Percentiles rank a stretch among this genome's conserved stretches.
phyloP scores from a whole-genome alignment of 2,113 vertebrate species.

The Atlantisia rogersi region DNA sequence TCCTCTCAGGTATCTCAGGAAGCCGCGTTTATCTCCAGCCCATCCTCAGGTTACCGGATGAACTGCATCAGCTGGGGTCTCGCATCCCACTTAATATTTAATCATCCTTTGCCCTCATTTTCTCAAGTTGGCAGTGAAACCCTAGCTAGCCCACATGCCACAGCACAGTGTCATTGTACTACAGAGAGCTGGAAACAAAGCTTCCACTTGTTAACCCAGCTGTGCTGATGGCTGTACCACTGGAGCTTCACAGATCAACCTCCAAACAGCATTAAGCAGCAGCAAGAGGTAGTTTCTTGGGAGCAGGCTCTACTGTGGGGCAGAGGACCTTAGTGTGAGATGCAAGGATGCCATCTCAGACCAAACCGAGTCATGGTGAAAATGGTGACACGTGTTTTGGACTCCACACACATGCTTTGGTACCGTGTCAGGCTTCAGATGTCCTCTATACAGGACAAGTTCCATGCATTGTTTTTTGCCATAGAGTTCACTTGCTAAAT shows the following conservation, averaged over 20 bases:
- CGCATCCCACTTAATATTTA: slow-evolving; percentile 47
- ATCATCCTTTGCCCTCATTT: slow-evolving; percentile 33
- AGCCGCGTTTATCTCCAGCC: background rate
- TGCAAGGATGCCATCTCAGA: background rate
- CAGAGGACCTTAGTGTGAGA: background rate
- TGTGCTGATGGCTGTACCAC: accelerated
- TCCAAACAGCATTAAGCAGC: background rate
- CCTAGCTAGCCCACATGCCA: background rate
- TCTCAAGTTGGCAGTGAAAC: background rate
- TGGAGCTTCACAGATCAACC: background rate
- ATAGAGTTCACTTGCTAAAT: background rate
- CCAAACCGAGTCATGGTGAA: background rate
- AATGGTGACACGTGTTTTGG: background rate
- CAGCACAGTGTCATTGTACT: background rate
- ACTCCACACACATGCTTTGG: accelerated
- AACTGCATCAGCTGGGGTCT: background rate
- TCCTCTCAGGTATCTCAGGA: background rate
- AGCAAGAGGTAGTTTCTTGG: background rate
- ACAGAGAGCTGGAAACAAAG: background rate
- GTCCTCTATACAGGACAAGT: background rate
- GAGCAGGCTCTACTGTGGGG: background rate
- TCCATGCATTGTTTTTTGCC: accelerated
- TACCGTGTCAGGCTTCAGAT: accelerated
- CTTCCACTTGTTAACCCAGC: background rate
- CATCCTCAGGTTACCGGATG: slow-evolving; percentile 27